Evolutionary conservation across 2,113 vertebrate genomes (phyloP).

Genomic region (Syngnathoides biaculeatus): DNA sequence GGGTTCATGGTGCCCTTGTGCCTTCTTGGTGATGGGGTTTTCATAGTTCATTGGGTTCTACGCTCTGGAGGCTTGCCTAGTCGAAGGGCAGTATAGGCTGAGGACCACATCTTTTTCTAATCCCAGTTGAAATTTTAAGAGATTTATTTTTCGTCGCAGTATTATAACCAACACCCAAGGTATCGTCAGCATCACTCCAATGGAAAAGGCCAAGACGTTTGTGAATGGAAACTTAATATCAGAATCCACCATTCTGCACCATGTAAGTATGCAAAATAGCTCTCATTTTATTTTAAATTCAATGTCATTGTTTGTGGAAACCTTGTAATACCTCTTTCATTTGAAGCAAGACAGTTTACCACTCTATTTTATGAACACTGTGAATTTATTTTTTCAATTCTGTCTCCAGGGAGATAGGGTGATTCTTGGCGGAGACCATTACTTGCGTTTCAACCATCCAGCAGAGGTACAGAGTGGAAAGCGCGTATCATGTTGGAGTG

Average conservation of each 20-base stretch:
- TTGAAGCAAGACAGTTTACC: background rate
- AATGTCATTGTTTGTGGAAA: background rate
- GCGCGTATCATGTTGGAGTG: slow-evolving; percentile 64
- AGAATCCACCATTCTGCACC: slow-evolving; percentile 79
- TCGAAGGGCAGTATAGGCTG: too few species aligned
- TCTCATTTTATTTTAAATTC: background rate
- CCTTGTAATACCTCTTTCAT: background rate
- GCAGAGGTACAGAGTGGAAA: slow-evolving; percentile 82
- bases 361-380: background rate
- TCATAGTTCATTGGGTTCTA: too few species aligned
- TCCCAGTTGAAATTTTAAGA: background rate
- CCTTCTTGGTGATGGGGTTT: too few species aligned
- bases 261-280: slow-evolving; percentile 74
- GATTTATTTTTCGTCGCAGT: slow-evolving; percentile 60
- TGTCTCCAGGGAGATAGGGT: slow-evolving; percentile 85
- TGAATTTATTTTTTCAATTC: background rate
- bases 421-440: slow-evolving; percentile 94
- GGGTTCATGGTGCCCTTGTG: too few species aligned
- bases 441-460: slow-evolving; percentile 95
- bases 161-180: slow-evolving; percentile 78
- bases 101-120: background rate
- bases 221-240: slow-evolving; percentile 85
- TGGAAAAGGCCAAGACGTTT: slow-evolving; percentile 83
- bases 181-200: slow-evolving; percentile 79
- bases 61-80: too few species aligned